Evolutionary conservation across 2,888 invertebrate genomes (phyloP).

Genomic region (Ophioninae sp.): DNA sequence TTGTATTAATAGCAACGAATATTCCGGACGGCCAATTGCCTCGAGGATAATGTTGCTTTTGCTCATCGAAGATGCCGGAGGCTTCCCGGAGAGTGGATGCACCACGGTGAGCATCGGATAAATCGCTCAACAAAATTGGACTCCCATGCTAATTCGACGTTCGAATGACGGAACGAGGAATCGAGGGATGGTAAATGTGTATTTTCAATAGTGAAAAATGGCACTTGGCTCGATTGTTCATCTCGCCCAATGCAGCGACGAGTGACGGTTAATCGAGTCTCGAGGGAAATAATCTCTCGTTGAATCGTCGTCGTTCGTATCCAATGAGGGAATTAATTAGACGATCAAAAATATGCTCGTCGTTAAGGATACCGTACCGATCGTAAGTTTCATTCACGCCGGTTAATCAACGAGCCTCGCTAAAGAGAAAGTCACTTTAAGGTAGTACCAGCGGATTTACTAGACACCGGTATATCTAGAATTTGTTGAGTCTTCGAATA

Average conservation of each 20-base stretch:
- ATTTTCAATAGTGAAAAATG: background rate
- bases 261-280: background rate
- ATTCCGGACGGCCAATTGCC: slow-evolving; percentile 38
- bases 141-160: background rate
- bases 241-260: background rate
- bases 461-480: too few relatives aligned
- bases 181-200: slow-evolving; percentile 13
- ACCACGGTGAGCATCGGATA: slow-evolving; percentile 3
- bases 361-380: background rate
- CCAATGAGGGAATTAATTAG: background rate
- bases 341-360: background rate
- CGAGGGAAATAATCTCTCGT: slow-evolving; percentile 2
- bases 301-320: background rate
- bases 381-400: background rate
- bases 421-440: background rate
- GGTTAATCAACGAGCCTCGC: background rate
- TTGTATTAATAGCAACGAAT: slow-evolving; percentile 51
- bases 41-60: slow-evolving; percentile 33
- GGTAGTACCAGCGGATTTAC: too few relatives aligned
- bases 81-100: slow-evolving; percentile 27
- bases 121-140: slow-evolving; percentile 27
- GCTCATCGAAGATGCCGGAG: slow-evolving; percentile 23
- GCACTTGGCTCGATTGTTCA: background rate
- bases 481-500: too few relatives aligned
- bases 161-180: background rate